Base-by-base conservation (phyloP, 2,113 vertebrate genomes). In the Vireo altiloquus region DNA sequence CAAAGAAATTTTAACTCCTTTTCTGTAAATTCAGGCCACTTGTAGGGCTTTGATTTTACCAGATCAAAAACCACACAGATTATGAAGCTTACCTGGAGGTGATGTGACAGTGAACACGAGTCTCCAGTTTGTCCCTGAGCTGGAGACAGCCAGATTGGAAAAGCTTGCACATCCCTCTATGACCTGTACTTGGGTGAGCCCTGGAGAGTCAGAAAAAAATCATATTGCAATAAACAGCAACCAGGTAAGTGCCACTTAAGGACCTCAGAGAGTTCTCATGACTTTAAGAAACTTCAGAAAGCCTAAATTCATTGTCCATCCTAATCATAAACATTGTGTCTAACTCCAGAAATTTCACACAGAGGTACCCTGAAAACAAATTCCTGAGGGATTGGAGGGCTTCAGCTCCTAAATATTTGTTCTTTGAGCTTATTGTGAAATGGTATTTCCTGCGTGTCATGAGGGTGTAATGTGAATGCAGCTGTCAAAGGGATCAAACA, bases 101-200 rank as follows among this genome's bases (percentile, higher is more conserved):
- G 93, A 98, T 47, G 59, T 97, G 54, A 98, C 98, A 63, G 96
- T 98, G 79, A 98, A 98, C 79, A 96, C 71, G 42, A 98, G 96
- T 57, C 70, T 95, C 97, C 97, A 98, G 74, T 97, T 94, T 64
- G 94, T 97, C 35, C 97, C 98, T 47, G 96, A 95, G 44, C 87
- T 96, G 85, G 97, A 97, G 69, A 98, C 35, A 6, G 97, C 85
- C 96, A 98, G 89, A 49, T 91, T 94, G 44, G 96, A 97, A 95
- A 98, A 98, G 40, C 71, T 95, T 47, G 97, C 98, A 83, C 93
- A 95, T 92, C 98, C 98, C 14, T 97, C 94, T 60, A 89, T 89
- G 80, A 97, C 97, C 89, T 96, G 90, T 70, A 92, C 95, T 57
- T 76, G 82, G 5, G 97, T 98, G 50, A 91, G 59, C 10, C 98